Percentiles rank a stretch among this genome's conserved stretches.
These are phyloP conservation scores for Puntigrus tetrazona DNA, from an alignment of 2,113 vertebrate genomes.

Conservation along the genomic window DNA sequence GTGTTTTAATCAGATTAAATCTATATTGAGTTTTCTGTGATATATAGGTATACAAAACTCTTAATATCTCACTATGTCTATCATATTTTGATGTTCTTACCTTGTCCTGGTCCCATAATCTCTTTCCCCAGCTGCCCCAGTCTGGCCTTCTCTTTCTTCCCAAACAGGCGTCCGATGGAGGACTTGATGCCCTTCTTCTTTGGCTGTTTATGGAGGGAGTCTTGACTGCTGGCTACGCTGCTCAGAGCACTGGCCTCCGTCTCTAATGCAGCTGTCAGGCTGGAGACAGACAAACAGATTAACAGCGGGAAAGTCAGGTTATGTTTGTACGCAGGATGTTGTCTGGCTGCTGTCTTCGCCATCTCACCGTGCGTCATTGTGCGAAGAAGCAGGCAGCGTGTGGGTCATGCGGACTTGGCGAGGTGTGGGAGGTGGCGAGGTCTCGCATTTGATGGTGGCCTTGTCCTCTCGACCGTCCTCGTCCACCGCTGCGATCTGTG, in stretches of 20 bases:
- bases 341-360: background rate
- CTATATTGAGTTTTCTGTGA: background rate
- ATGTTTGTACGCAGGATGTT: background rate
- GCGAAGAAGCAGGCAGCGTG: slow-evolving; percentile 94
- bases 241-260: slow-evolving; percentile 88
- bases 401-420: slow-evolving; percentile 94
- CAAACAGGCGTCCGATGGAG: slow-evolving; percentile 95
- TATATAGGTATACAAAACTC: background rate
- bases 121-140: slow-evolving; percentile 89
- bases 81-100: slow-evolving; percentile 24
- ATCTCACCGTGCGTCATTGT: slow-evolving; percentile 89
- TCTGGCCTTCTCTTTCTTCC: slow-evolving; percentile 97
- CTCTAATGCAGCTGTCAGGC: slow-evolving; percentile 87
- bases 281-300: slow-evolving; percentile 68
- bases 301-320: background rate
- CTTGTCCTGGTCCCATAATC: slow-evolving; percentile 73
- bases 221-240: slow-evolving; percentile 93
- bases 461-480: slow-evolving; percentile 97
- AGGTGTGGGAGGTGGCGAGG: slow-evolving; percentile 93
- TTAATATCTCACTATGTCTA: background rate
- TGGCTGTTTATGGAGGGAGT: slow-evolving; percentile 97
- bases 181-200: slow-evolving; percentile 99
- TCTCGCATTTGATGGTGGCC: slow-evolving; percentile 98
- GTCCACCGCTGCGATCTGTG: slow-evolving; percentile 92
- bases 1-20: background rate